These are phyloP conservation scores for Baronia brevicornis DNA, from an alignment of 2,888 invertebrate species.

Conservation along the genomic window DNA sequence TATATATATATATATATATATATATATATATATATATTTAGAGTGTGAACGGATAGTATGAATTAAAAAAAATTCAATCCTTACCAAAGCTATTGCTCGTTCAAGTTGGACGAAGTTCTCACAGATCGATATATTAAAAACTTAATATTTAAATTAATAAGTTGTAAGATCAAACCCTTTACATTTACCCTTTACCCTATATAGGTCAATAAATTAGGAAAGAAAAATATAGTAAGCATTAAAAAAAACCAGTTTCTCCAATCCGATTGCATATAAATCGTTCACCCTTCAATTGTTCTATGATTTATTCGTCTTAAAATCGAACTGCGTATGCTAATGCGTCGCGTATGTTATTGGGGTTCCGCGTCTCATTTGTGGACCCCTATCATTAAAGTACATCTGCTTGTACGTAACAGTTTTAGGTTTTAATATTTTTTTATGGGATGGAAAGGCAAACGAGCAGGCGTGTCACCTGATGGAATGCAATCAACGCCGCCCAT, in stretches of 20 bases:
- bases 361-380: conserved; percentile 28
- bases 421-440: too few relatives aligned
- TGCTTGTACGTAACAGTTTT: conserved; percentile 1
- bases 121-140: conserved; percentile 43
- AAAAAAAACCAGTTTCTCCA: conserved; percentile 48
- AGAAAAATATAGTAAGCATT: conserved; percentile 36
- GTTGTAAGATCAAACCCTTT: conserved; percentile 27
- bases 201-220: conserved; percentile 67
- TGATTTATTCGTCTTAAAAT: conserved; percentile 61
- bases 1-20: too few relatives aligned
- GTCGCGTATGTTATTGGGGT: conserved; percentile 23
- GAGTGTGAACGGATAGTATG: too few relatives aligned
- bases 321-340: conserved; percentile 64
- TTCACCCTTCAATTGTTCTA: conserved; percentile 64
- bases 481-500: too few relatives aligned
- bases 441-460: too few relatives aligned
- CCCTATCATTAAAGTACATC: background rate
- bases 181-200: conserved; percentile 37
- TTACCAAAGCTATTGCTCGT: too few relatives aligned
- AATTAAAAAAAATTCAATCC: too few relatives aligned
- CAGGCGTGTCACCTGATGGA: too few relatives aligned
- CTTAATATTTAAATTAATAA: conserved; percentile 64
- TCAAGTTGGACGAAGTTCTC: conserved; percentile 52
- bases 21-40: too few relatives aligned
- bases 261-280: conserved; percentile 32